A percentile compares a stretch with the other conserved stretches of the same genome.
Conservation (phyloP, 2,797 vertebrate species). For the Siniperca scherzeri region DNA sequence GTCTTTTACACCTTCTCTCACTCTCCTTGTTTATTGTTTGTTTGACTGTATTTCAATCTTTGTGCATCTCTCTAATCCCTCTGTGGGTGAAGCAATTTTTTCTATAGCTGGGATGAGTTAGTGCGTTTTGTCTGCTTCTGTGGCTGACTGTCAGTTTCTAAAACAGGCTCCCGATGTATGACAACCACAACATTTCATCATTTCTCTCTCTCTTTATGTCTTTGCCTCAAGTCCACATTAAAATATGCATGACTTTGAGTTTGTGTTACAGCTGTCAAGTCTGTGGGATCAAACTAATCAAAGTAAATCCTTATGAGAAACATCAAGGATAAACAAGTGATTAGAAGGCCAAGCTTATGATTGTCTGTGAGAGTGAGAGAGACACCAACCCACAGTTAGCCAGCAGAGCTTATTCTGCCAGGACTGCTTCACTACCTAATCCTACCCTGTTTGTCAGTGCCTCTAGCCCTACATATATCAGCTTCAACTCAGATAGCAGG, state of each 20-base stretch:
- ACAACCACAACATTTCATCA: slow-evolving; percentile 53
- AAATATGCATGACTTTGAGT: slow-evolving; percentile 73
- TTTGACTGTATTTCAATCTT: slow-evolving; percentile 25
- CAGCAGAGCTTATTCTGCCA: slow-evolving; percentile 55
- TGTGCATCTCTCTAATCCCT: slow-evolving; percentile 6
- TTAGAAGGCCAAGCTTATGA: slow-evolving; percentile 63
- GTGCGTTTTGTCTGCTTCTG: slow-evolving; percentile 42
- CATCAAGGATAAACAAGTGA: slow-evolving; percentile 69
- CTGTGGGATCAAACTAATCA: slow-evolving; percentile 70
- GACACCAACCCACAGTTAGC: slow-evolving; percentile 34
- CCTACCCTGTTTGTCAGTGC: slow-evolving; percentile 65
- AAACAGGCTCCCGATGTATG: slow-evolving; percentile 43
- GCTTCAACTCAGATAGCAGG: slow-evolving; percentile 53
- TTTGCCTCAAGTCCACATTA: slow-evolving; percentile 56
- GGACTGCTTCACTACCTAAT: slow-evolving; percentile 56
- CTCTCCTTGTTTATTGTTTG: slow-evolving; percentile 7
- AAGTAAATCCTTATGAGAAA: slow-evolving; percentile 69
- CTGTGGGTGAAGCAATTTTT: slow-evolving; percentile 30
- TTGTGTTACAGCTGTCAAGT: slow-evolving; percentile 72
- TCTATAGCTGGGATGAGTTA: slow-evolving; percentile 16
- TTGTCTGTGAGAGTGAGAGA: slow-evolving; percentile 44
- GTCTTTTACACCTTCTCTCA: not conserved
- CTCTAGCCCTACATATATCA: slow-evolving; percentile 60
- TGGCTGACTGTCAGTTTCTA: slow-evolving; percentile 32
- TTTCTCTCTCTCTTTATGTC: slow-evolving; percentile 42